phyloP scores from a whole-genome alignment of 2,888 invertebrate species.

The Lasioglossum marginatum region DNA sequence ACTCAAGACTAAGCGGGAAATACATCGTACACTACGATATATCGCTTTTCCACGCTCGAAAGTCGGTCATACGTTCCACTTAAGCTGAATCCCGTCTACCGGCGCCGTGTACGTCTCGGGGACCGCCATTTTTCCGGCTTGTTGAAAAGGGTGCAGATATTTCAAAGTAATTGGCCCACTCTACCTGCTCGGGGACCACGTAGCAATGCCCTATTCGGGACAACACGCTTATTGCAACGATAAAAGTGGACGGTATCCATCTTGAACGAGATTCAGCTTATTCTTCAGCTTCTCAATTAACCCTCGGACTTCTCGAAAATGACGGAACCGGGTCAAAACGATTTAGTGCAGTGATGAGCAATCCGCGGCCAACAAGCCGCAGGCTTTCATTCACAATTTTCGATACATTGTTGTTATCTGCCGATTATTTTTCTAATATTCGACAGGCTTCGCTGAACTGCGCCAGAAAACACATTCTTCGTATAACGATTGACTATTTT shows the following conservation, averaged over 20 bases:
- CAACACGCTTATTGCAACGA: neutral
- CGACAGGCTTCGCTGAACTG: too few relatives aligned
- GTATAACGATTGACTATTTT: too few relatives aligned
- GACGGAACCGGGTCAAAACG: neutral
- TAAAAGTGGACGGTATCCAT: neutral
- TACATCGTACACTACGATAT: conserved; percentile 38
- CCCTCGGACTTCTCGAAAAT: neutral
- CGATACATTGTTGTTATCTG: too few relatives aligned
- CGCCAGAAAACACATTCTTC: too few relatives aligned
- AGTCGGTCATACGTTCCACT: conserved; percentile 40
- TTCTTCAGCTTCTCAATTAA: neutral
- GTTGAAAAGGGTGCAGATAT: conserved; percentile 21
- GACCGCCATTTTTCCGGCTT: conserved; percentile 26
- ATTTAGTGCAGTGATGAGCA: too few relatives aligned
- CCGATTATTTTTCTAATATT: too few relatives aligned
- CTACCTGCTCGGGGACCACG: neutral
- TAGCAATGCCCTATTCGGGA: neutral
- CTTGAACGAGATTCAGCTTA: neutral
- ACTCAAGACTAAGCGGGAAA: conserved; percentile 25
- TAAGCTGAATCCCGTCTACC: conserved; percentile 33
- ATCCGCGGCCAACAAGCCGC: too few relatives aligned
- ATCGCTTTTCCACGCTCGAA: conserved; percentile 42
- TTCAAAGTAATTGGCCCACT: conserved; percentile 18
- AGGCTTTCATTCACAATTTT: too few relatives aligned
- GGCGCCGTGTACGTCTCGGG: neutral